Evolutionary conservation across 1,140 invertebrate genomes (phyloP), one percentile per base, ranked within the genome.

Genomic region (Trachymyrmex cornetzi): DNA sequence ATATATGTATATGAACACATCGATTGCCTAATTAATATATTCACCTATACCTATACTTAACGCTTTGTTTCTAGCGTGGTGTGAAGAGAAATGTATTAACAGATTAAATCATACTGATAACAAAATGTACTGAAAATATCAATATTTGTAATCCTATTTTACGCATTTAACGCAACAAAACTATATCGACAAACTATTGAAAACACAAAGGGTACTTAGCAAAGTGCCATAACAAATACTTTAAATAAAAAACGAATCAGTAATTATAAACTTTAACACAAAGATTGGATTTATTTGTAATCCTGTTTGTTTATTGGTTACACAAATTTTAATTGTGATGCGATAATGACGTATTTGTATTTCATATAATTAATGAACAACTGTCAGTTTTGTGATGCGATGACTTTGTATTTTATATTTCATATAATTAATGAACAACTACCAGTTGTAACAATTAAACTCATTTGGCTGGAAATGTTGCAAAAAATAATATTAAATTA

Each of bases 281-380:
- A 79, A 66, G 14, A 67, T 79, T 66, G 44, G 3, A 50, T 79
- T 50, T 34, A 53, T 79, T 67, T 44, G 5, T 79, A 67, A 79
- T 67, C 63, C 6, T 19, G 3, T 64, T 50, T 66, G 12, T 19
- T 79, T 67, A 79, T 67, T 7, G 30, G 53, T 67, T 67, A 66
- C 19, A 53, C 1, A 53, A 66, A 3, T 66, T 66, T 19, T 44
- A 44, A 12, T 44, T 7, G 44, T 48, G 0, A 69, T 48, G 38
- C 11, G 1, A 22, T 27, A n/a, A 63, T n/a, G 11, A 3, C 38
- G 0, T 19, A 44, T 12, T 11, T 44, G 27, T 66, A 34, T 22
- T 7, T 79, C 7, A 19, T 48, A 14, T 79, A 66, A 67, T 66
- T 79, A 67, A 30, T 64, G 6, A 24, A 48, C 24, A 34, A 67